Evolutionary conservation across 1,140 invertebrate genomes (phyloP).

Genomic region (Phymorhynchus buccinoides): DNA sequence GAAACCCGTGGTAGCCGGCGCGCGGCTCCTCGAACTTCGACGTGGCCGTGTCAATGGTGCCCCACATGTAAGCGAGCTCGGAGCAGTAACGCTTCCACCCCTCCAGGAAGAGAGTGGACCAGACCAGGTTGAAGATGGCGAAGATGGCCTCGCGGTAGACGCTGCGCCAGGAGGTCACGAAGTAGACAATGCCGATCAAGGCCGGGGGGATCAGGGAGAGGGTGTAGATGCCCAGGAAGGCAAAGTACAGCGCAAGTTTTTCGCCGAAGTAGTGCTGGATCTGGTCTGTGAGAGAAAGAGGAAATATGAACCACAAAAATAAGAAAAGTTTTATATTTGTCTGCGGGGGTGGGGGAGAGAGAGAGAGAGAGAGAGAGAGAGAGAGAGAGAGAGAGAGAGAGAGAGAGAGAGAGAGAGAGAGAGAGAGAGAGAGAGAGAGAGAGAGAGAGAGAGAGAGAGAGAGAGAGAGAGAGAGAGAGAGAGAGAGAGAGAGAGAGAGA

Average conservation of each 20-base stretch:
- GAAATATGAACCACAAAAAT: too few species aligned
- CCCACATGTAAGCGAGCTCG: slow-evolving; percentile 69
- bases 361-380: too few species aligned
- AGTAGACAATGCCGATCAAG: slow-evolving; percentile 68
- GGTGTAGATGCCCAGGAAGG: slow-evolving; percentile 72
- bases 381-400: too few species aligned
- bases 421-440: too few species aligned
- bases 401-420: too few species aligned
- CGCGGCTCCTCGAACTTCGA: slow-evolving; percentile 69
- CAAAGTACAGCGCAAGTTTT: slow-evolving; percentile 72
- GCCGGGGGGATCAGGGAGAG: slow-evolving; percentile 69
- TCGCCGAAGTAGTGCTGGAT: slow-evolving; percentile 72
- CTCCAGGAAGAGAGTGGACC: slow-evolving; percentile 72
- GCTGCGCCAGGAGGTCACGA: slow-evolving; percentile 63
- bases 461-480: too few species aligned
- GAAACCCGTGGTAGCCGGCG: slow-evolving; percentile 65
- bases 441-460: too few species aligned
- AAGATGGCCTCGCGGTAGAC: slow-evolving; percentile 68
- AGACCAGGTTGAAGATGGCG: slow-evolving; percentile 72
- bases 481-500: too few species aligned
- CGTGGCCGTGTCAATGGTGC: slow-evolving; percentile 61
- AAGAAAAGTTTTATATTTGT: too few species aligned
- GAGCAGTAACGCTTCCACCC: slow-evolving; percentile 70
- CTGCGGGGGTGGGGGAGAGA: too few species aligned
- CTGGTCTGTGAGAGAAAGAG: slow-evolving; percentile 64